Evolutionary conservation across 1,140 invertebrate species (phyloP).

Genomic region (Conus betulinus): DNA sequence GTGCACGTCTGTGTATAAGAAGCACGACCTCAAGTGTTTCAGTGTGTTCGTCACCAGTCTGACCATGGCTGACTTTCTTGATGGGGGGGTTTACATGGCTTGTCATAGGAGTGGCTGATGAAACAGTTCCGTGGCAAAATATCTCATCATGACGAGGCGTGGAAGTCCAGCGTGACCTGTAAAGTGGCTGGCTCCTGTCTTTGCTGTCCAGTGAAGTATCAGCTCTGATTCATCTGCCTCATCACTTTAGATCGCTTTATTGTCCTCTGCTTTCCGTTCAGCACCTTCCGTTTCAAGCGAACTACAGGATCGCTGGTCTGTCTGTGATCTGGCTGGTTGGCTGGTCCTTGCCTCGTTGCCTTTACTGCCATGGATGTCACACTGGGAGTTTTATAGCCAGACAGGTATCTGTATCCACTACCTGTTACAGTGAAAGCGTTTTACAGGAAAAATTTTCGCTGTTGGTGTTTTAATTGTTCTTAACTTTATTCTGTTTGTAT

Average conservation of each 20-base stretch:
- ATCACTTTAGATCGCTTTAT: no score
- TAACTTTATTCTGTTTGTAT: slow-evolving; percentile 50
- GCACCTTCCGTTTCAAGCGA: slow-evolving; percentile 25
- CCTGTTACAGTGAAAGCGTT: slow-evolving; percentile 42
- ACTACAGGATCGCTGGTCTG: slow-evolving; percentile 2
- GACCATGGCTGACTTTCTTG: slow-evolving; percentile 52
- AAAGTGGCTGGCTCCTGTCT: slow-evolving; percentile 49
- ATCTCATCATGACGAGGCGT: slow-evolving; percentile 52
- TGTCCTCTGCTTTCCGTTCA: slow-evolving; percentile 61
- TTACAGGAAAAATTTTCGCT: slow-evolving; percentile 49
- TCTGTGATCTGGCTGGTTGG: background rate
- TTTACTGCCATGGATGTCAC: slow-evolving; percentile 25
- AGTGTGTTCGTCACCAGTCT: slow-evolving; percentile 53
- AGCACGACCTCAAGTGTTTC: slow-evolving; percentile 35
- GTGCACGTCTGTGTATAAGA: slow-evolving; percentile 29
- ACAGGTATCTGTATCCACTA: slow-evolving; percentile 54
- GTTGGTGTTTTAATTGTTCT: slow-evolving; percentile 48
- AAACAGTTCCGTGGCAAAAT: slow-evolving; percentile 52
- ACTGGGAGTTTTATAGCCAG: slow-evolving; percentile 51
- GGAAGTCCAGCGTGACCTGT: slow-evolving; percentile 55
- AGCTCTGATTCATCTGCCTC: no score
- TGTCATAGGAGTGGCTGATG: slow-evolving; percentile 63
- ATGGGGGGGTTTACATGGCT: slow-evolving; percentile 61
- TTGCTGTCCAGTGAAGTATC: no score
- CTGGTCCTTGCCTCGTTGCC: background rate